Base-by-base conservation (phyloP, 2,797 vertebrate genomes). In the Enteromius treurensis region DNA sequence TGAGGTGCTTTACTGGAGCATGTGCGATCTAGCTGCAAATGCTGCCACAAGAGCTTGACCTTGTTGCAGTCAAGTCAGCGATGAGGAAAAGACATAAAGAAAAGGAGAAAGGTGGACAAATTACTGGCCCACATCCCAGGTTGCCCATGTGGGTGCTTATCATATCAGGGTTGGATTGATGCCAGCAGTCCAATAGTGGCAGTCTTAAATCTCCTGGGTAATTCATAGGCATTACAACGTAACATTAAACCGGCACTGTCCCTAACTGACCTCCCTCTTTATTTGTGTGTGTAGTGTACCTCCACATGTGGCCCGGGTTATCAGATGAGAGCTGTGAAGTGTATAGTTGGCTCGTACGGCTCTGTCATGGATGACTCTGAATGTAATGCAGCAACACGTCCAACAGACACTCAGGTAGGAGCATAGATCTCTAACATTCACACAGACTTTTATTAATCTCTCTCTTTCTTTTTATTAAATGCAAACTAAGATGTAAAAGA, bases 311-410 rank as follows among this genome's bases (percentile, higher is more conserved):
- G 98, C 67, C 95, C 95, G 79, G 98, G 98, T 73, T 99, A 99
- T 92, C 97, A 99, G 91, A 96, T 96, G 93, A 95, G 98, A 91
- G 96, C 95, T 0, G 98, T 99, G 90, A 98, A 97, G 89, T 99
- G 98, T 91, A 92, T 98, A 19, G 93, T 97, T 69, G 96, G 97
- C 64, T 93, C 96, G 45, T 98, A 98, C 0, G 69, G 96, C 88
- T 94, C 96, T 0, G 95, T 97, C 89, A 96, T 98, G 89, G 96
- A 98, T n/a, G 97, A 98, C 88, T 96, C 93, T 0, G 96, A 97
- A 86, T 99, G 98, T 87, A 99, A 97, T 0, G 97, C 98, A 26
- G 98, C 97, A 4, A 96, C 97, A 11, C 95, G 95, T 67, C 98
- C 97, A 14, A 97, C 97, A 3, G 95, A 97, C 60, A 95, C 96